Percentiles rank a stretch among this genome's conserved stretches.
phyloP scores from a whole-genome alignment of 2,888 invertebrate genomes.

The Dasysyrphus tricinctus region DNA sequence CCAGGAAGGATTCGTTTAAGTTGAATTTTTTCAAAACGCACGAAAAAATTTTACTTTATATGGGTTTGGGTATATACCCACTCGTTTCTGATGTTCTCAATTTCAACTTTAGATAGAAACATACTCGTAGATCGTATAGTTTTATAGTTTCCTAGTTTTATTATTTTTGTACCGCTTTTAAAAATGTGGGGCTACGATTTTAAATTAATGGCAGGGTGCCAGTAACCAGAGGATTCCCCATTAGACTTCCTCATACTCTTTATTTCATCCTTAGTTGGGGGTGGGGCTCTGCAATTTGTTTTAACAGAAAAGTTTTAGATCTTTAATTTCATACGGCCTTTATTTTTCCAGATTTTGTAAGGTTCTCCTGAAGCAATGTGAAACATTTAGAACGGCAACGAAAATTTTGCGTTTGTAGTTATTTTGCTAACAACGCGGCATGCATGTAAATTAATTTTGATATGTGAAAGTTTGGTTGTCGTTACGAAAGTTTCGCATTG shows the following conservation, averaged over 20 bases:
- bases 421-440: no score
- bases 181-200: neutral
- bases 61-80: neutral
- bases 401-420: no score
- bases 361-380: no score
- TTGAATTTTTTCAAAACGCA: slow-evolving; percentile 21
- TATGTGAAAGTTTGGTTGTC: no score
- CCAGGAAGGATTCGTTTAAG: slow-evolving; percentile 28
- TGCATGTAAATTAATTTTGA: no score
- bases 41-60: slow-evolving; percentile 8
- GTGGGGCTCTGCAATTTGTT: neutral
- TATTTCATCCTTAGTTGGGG: neutral
- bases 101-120: slow-evolving; percentile 3
- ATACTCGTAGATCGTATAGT: neutral
- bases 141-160: neutral
- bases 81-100: slow-evolving; percentile 6
- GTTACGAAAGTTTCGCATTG: no score
- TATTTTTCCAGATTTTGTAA: no score
- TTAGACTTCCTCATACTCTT: neutral
- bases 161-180: neutral
- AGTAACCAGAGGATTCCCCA: neutral
- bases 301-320: neutral
- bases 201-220: slow-evolving; percentile 9
- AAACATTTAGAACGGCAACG: no score
- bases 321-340: neutral